phyloP scores from a whole-genome alignment of 2,113 vertebrate genomes.

The Cyphomyrus plagiostoma region DNA sequence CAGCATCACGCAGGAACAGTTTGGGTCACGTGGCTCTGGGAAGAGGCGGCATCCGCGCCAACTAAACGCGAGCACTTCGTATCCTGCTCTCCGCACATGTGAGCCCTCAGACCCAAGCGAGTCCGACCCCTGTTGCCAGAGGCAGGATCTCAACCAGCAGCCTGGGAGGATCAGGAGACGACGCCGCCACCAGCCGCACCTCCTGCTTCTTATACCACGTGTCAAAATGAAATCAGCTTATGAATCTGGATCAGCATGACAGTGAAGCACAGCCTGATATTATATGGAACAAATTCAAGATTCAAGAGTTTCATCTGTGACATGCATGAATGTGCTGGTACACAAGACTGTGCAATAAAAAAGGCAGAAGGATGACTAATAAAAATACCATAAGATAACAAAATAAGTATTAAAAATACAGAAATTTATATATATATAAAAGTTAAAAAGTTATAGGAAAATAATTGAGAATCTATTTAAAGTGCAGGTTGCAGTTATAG shows the following conservation, averaged over 20 bases:
- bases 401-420: neutral
- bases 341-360: neutral
- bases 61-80: neutral
- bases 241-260: neutral
- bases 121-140: neutral
- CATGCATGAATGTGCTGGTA: neutral
- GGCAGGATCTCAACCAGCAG: neutral
- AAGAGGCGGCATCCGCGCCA: neutral
- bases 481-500: neutral
- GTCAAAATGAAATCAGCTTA: neutral
- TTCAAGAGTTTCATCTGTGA: too few relatives aligned
- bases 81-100: neutral
- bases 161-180: neutral
- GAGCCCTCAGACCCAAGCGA: neutral
- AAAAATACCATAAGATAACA: neutral
- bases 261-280: neutral
- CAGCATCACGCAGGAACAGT: neutral
- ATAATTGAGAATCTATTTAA: neutral
- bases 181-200: neutral
- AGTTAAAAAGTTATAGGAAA: neutral
- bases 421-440: neutral
- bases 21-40: neutral
- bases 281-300: neutral
- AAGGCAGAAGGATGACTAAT: neutral
- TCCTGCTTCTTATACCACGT: neutral